phyloP scores from a whole-genome alignment of 2,888 invertebrate genomes.

The Callosobruchus maculatus region DNA sequence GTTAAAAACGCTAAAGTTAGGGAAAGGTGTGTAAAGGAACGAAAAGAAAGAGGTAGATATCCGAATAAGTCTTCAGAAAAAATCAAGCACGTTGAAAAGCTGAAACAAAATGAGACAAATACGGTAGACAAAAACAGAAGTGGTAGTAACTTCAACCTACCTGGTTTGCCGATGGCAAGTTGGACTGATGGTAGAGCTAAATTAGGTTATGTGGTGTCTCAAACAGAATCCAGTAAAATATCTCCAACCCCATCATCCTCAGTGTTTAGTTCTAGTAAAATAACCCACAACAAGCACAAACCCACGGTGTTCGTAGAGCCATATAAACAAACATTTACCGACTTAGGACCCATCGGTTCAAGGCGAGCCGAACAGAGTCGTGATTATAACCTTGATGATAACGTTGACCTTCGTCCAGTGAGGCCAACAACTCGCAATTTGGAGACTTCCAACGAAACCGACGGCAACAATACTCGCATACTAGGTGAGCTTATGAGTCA shows the following conservation, averaged over 20 bases:
- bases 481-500: background rate
- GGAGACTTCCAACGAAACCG: background rate
- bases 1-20: constrained; percentile 22
- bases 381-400: background rate
- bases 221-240: constrained; percentile 43
- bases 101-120: constrained; percentile 13
- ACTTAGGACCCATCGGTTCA: constrained; percentile 51
- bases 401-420: background rate
- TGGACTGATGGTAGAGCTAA: constrained; percentile 50
- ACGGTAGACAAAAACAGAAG: constrained; percentile 15
- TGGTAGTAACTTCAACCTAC: constrained; percentile 23
- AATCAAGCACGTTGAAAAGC: constrained; percentile 15
- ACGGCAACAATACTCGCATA: background rate
- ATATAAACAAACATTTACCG: constrained; percentile 38
- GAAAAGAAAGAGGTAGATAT: constrained; percentile 34
- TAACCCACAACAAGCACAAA: constrained; percentile 27
- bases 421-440: background rate
- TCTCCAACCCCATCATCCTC: constrained; percentile 16
- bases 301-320: constrained; percentile 47
- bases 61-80: background rate
- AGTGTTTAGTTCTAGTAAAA: constrained; percentile 4
- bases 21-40: constrained; percentile 32
- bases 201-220: constrained; percentile 60
- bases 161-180: constrained; percentile 31
- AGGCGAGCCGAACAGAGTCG: constrained; percentile 16